Evolutionary conservation across 1,140 invertebrate species (phyloP), one percentile per base, ranked within the genome.

Genomic region (Ganaspis sp.): DNA sequence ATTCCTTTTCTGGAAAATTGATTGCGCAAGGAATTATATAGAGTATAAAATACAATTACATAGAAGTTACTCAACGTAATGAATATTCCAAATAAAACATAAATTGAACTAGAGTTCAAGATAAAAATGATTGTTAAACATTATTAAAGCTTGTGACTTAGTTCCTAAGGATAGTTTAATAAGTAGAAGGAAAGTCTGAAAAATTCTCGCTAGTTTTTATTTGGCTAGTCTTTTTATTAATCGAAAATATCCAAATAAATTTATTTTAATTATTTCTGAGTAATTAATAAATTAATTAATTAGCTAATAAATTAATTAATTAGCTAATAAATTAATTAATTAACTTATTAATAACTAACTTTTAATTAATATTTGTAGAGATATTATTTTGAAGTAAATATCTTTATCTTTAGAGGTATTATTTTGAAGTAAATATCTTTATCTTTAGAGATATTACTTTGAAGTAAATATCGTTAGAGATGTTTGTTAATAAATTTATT

Each of bases 151-250:
- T 4, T 12, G 54, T 12, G 11, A 64, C 23, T 12, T 15, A 64
- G 21, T 64, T 64, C 29, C 54, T 64, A 29, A 64, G 21, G 21
- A 29, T 17, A 17, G 12, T 64, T 19, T 26, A 64, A 26, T 26
- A 49, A 49, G 45, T 64, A 64, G 21, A 64, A 64, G 21, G 54
- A 64, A 64, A 64, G 54, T 64, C 54, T 64, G 54, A 64, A 64
- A 64, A 15, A 11, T 64, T 64, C 29, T 1, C 11, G 23, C 23
- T 19, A 19, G 9, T 49, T 49, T 49, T 17, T n/a, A 1, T 69
- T 34, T 34, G 4, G 64, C n/a, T 29, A 69, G 34, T 12, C 12
- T 42, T 29, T 64, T n/a, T 64, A n/a, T 26, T 15, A 12, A 29
- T 1, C 23, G 11, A 58, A 23, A 21, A 23, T 58, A 23, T 23